Percentiles rank a stretch among this genome's conserved stretches.
Evolutionary conservation across 2,113 vertebrate species (phyloP).

Genomic region (Barbus barbus): DNA sequence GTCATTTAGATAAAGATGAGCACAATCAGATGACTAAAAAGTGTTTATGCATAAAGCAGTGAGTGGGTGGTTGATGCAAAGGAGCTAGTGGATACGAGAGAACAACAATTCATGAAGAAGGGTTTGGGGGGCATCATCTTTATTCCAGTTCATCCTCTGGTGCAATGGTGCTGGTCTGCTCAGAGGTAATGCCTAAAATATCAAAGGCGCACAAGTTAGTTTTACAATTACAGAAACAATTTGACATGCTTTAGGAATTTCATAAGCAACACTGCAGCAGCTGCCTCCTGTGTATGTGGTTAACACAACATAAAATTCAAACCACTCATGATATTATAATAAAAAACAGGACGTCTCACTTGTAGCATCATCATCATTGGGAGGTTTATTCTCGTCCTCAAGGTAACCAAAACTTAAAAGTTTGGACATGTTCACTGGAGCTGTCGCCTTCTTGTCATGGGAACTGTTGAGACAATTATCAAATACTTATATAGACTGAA

Average conservation of each 20-base stretch:
- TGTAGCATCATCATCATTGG: constrained; percentile 71
- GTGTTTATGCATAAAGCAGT: constrained; percentile 70
- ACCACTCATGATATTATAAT: background rate
- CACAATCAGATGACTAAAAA: constrained; percentile 62
- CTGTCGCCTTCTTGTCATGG: constrained; percentile 68
- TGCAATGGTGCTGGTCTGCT: constrained; percentile 73
- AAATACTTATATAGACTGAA: background rate
- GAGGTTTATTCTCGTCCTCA: constrained; percentile 70
- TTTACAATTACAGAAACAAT: background rate
- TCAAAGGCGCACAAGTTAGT: background rate
- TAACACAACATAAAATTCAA: background rate
- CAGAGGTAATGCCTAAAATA: constrained; percentile 72
- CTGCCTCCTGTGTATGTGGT: background rate
- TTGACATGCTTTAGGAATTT: background rate
- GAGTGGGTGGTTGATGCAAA: constrained; percentile 66
- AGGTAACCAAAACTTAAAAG: constrained; percentile 79
- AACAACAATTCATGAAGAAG: background rate
- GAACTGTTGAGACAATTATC: constrained; percentile 57
- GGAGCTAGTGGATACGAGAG: constrained; percentile 60
- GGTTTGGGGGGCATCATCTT: background rate
- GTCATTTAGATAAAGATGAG: constrained; percentile 40
- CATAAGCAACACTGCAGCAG: background rate
- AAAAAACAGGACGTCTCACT: constrained; percentile 62
- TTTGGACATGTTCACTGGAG: constrained; percentile 76
- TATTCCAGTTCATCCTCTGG: constrained; percentile 74